These are phyloP conservation scores for Dendropsophus ebraccatus DNA, from an alignment of 2,113 vertebrate species.

Conservation along the genomic window DNA sequence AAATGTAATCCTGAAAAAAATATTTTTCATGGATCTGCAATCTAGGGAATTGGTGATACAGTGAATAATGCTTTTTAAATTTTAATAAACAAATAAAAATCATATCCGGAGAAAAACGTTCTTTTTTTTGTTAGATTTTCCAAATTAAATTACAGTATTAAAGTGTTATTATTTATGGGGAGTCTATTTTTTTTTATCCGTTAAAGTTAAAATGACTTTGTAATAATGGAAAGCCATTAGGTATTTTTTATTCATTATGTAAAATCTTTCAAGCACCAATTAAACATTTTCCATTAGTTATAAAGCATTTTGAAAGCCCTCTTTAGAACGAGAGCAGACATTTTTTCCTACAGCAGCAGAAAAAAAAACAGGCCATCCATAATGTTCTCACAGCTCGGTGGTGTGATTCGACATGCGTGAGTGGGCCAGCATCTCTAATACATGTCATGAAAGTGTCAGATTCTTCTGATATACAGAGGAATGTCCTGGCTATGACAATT, in stretches of 20 bases:
- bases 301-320: constrained; percentile 7
- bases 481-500: constrained; percentile 34
- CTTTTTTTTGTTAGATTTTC: not conserved
- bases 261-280: not conserved
- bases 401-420: constrained; percentile 52
- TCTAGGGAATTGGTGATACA: too few relatives aligned
- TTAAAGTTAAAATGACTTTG: not conserved
- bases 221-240: not conserved
- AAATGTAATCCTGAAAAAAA: too few relatives aligned
- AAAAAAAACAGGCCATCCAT: constrained; percentile 30
- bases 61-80: too few relatives aligned
- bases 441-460: constrained; percentile 54
- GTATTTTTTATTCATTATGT: not conserved
- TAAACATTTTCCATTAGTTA: constrained; percentile 4
- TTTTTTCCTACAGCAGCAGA: not conserved
- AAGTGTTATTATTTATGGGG: not conserved
- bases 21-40: too few relatives aligned
- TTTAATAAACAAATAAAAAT: too few relatives aligned
- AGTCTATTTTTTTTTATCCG: not conserved
- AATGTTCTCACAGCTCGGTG: constrained; percentile 5
- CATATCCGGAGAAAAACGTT: too few relatives aligned
- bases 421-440: constrained; percentile 33
- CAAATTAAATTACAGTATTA: not conserved
- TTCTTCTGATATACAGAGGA: constrained; percentile 43
- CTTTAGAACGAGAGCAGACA: not conserved